Evolutionary conservation across 1,140 invertebrate species (phyloP), one percentile per base, ranked within the genome.

Genomic region (Listronotus oregonensis): DNA sequence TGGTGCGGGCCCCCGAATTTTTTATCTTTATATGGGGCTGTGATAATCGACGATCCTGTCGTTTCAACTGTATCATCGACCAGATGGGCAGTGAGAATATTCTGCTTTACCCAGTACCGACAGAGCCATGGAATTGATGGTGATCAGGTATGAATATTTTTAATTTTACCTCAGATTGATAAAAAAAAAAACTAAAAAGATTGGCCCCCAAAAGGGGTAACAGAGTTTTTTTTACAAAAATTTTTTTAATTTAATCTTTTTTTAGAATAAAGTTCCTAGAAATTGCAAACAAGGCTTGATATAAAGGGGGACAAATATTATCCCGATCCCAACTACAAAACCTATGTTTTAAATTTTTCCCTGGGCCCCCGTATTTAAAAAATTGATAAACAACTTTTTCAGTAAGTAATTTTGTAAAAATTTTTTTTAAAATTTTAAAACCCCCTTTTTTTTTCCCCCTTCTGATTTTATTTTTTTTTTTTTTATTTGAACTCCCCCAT

Each of bases 51-150:
- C 6, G 86, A 95, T 81, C 84, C 89, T 1, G 85, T 92, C 3
- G 86, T 96, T 1, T 85, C 87, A 97, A 97, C 81, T 90, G 84
- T 71, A 80, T 97, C 3, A 91, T 97, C 65, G 94, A 97, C 83
- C 87, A 89, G 73, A 76, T 85, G n/a, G 79, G 79, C 46, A 79
- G 90, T 37, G 91, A 94, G 77, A 82, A 81, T 40, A 82, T 91
- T 12, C 76, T 93, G 47, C 79, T 94, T 12, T 92, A 47, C 83
- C 86, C 1, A 83, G 83, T 14, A 84, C 84, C 46, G 75, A 84
- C 5, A 83, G 84, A 69, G 90, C 91, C 6, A 83, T 85, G 43
- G 72, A 80, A 2, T 80, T 92, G 5, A 83, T 91, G 71, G 85
- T 11, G 74, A 86, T 42, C 72, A 66, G 47, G 39, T 60, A 51